Percentiles rank a stretch among this genome's conserved stretches.
Conservation (phyloP, 1,140 invertebrate genomes). For the Aporrectodea caliginosa region DNA sequence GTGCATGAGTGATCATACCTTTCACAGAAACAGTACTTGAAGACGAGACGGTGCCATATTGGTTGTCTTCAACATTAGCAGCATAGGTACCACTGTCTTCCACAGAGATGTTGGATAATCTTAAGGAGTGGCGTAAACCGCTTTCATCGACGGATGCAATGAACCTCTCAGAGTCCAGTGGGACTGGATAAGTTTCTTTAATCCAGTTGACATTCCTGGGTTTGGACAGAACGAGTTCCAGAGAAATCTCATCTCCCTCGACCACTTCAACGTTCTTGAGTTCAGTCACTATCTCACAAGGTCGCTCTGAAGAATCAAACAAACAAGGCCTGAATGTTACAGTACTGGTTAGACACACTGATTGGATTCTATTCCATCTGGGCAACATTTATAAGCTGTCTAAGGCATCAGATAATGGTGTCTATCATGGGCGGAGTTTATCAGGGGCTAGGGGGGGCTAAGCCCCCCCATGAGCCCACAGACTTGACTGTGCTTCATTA, state of each 20-base stretch:
- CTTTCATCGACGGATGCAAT: constrained; percentile 7
- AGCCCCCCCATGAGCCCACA: too few relatives aligned
- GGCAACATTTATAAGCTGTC: too few relatives aligned
- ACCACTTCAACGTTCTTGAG: not conserved
- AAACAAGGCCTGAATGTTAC: too few relatives aligned
- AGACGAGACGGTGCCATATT: constrained; percentile 14
- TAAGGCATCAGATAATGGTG: too few relatives aligned
- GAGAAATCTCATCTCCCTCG: not conserved
- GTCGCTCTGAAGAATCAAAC: not conserved
- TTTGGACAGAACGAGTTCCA: not conserved
- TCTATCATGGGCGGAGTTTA: too few relatives aligned
- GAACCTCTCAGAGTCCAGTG: not conserved
- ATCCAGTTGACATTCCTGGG: not conserved
- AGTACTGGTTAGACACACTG: too few relatives aligned
- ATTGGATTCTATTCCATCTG: too few relatives aligned
- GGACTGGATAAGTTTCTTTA: not conserved
- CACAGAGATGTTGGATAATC: constrained; percentile 21
- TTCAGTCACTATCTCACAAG: not conserved
- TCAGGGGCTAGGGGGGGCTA: too few relatives aligned
- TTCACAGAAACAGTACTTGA: constrained; percentile 28
- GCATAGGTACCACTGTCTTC: constrained; percentile 31
- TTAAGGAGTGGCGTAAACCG: constrained; percentile 18
- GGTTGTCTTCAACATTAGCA: constrained; percentile 24
- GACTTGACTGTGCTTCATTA: too few relatives aligned
- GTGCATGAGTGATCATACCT: too few relatives aligned